phyloP scores from a whole-genome alignment of 2,113 vertebrate species.

The Struthidea cinerea region DNA sequence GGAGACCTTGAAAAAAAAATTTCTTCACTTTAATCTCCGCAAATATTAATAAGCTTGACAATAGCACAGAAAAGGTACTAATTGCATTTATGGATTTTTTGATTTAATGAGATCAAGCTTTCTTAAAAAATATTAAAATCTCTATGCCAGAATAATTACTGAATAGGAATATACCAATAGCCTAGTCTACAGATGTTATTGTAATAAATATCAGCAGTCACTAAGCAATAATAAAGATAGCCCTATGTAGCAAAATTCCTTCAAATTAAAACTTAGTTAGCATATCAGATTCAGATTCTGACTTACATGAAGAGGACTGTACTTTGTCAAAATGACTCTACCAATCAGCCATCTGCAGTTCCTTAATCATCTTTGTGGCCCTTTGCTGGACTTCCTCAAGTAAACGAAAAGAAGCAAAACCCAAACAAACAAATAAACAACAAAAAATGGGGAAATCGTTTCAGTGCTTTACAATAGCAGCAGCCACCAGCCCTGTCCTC shows the following conservation, averaged over 20 bases:
- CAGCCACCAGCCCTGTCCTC: not conserved
- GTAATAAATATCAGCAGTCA: not conserved
- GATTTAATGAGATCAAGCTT: not conserved
- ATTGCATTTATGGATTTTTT: not conserved
- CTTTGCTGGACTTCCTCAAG: not conserved
- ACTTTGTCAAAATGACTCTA: rapidly evolving
- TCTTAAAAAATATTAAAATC: not conserved
- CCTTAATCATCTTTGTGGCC: too few relatives aligned
- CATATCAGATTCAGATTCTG: not conserved
- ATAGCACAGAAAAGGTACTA: not conserved
- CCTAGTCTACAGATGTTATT: not conserved
- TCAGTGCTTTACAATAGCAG: not conserved
- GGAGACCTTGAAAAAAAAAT: not conserved
- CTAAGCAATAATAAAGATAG: not conserved
- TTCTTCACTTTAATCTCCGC: not conserved
- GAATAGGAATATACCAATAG: not conserved
- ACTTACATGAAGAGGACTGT: not conserved
- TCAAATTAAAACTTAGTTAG: not conserved
- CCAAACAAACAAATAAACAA: not conserved
- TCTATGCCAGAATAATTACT: not conserved
- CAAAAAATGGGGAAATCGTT: rapidly evolving
- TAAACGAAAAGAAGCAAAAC: not conserved
- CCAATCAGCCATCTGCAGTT: not conserved
- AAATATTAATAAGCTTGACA: not conserved
- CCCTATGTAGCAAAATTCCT: not conserved